These are phyloP conservation scores for Pelecanus crispus DNA, from an alignment of 2,113 vertebrate genomes.

Conservation along the genomic window DNA sequence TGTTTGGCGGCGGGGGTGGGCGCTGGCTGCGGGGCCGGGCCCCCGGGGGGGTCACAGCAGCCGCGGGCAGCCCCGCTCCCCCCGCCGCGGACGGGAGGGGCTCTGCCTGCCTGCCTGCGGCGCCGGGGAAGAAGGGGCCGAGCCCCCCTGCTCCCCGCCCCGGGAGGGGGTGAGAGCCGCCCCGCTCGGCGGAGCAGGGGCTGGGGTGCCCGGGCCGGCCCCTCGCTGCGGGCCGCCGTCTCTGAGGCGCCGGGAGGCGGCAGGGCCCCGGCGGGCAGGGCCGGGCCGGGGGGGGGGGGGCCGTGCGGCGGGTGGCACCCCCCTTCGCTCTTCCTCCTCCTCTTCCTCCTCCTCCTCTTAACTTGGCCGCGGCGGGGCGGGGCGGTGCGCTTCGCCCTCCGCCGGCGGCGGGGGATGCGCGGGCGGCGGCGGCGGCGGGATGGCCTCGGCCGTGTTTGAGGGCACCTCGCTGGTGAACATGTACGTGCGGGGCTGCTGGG, in stretches of 20 bases:
- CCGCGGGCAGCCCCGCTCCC: not conserved
- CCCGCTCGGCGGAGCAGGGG: not conserved
- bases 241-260: not conserved
- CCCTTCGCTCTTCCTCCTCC: not conserved
- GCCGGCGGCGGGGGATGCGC: slow-evolving; percentile 60
- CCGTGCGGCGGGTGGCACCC: not conserved
- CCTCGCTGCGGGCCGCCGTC: not conserved
- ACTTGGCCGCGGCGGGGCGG: slow-evolving; percentile 6
- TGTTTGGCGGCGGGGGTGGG: not conserved
- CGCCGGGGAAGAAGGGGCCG: not conserved
- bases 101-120: not conserved
- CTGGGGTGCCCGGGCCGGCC: not conserved
- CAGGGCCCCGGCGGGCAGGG: not conserved
- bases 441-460: slow-evolving; percentile 97
- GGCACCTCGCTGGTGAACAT: slow-evolving; percentile 97
- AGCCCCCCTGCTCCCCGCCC: not conserved
- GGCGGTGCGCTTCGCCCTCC: slow-evolving; percentile 31
- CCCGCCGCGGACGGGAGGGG: not conserved
- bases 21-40: not conserved
- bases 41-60: not conserved
- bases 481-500: slow-evolving; percentile 96
- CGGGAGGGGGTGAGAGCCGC: not conserved
- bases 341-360: not conserved
- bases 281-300: not conserved
- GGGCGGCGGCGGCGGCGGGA: slow-evolving; percentile 64